Evolutionary conservation across 2,113 vertebrate species (phyloP).

Genomic region (Eretmochelys imbricata): DNA sequence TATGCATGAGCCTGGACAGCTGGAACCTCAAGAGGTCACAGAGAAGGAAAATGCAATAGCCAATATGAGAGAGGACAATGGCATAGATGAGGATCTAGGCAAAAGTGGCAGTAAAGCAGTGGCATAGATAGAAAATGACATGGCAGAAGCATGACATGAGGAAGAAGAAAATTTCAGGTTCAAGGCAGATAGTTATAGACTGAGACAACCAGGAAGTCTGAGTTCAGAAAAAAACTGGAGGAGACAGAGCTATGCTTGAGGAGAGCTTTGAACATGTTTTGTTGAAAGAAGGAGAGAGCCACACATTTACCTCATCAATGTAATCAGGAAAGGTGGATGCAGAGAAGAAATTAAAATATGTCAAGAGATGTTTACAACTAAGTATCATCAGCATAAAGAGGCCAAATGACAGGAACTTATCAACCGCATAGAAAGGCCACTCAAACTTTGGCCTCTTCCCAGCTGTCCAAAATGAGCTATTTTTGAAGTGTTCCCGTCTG

Average conservation of each 20-base stretch:
- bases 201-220: neutral
- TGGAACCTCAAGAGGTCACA: neutral
- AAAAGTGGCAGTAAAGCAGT: neutral
- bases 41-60: neutral
- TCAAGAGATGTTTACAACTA: neutral
- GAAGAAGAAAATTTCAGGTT: neutral
- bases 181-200: neutral
- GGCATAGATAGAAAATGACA: neutral
- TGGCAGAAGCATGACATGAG: accelerated
- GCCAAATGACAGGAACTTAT: neutral
- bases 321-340: neutral
- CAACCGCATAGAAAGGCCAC: neutral
- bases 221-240: neutral
- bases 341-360: neutral
- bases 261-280: neutral
- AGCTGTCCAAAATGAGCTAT: neutral
- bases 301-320: neutral
- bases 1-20: neutral
- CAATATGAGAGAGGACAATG: neutral
- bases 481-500: neutral
- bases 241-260: neutral
- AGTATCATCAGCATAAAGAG: neutral
- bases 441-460: neutral
- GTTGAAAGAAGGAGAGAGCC: neutral
- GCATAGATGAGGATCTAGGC: neutral